Base-by-base conservation (phyloP, 2,113 vertebrate species). In the Haemorhous mexicanus region DNA sequence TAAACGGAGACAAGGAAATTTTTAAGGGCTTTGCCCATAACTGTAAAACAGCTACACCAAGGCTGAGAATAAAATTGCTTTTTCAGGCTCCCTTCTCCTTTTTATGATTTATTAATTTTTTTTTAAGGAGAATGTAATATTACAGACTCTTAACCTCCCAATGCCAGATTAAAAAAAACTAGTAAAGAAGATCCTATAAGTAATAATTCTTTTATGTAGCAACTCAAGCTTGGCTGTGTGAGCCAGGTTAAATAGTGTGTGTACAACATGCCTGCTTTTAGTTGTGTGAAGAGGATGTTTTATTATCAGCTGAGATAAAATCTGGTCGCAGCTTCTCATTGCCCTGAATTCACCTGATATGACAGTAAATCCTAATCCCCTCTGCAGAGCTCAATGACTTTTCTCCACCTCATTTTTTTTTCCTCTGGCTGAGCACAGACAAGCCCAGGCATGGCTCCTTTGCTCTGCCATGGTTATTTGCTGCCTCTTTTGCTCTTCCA, bases 311-410 rank as follows among this genome's bases (percentile, higher is more conserved):
- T 49, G 61, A 66, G 76, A 92, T 81, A 87, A 72, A 97, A 92
- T 93, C 78, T 64, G 61, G 73, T 75, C 3, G 2, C 76, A 69
- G 83, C 80, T 96, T 92, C 90, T 86, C 86, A 68, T 89, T 92
- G 94, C 95, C 95, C 92, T 74, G 73, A 90, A 90, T 95, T 96
- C 83, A 96, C 92, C 90, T 93, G 95, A 68, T 92, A 70, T 46
- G 66, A 92, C 86, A 96, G 86, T 79, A 96, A 97, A 97, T 96
- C 92, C 95, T 96, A 93, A 96, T 93, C 88, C 83, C 47, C 28
- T 79, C 23, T 4, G 68, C 75, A 92, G 47, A 93, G 76, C 80
- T 90, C 83, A 3, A 7, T 93, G 62, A 83, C 49, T 95, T 95
- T 93, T 90, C 67, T 94, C 35, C 43, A 26, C 21, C 72, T 24